A percentile compares a stretch with the other conserved stretches of the same genome.
These are phyloP conservation scores for Chloebia gouldiae DNA, from an alignment of 2,113 vertebrate genomes.

Conservation along the genomic window DNA sequence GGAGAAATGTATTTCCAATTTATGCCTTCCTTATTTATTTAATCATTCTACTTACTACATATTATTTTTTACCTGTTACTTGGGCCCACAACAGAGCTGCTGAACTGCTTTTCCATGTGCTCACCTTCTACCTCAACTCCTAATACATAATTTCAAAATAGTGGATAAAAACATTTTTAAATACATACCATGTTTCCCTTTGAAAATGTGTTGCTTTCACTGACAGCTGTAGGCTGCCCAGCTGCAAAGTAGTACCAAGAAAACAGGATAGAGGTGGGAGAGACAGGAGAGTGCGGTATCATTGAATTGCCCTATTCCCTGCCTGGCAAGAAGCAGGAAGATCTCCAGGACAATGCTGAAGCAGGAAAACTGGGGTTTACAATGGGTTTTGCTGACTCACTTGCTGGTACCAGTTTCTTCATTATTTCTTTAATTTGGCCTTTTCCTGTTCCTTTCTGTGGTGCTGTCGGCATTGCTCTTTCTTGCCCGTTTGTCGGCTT, in stretches of 20 bases:
- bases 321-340: neutral
- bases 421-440: conserved; percentile 16
- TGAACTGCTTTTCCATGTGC: neutral
- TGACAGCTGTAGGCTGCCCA: neutral
- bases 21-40: neutral
- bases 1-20: neutral
- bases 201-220: neutral
- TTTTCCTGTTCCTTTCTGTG: conserved; percentile 19
- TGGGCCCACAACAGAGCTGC: neutral
- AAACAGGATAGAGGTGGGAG: neutral
- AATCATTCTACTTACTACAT: neutral
- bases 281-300: neutral
- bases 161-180: neutral
- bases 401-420: neutral
- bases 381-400: neutral
- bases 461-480: neutral
- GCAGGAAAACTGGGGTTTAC: neutral
- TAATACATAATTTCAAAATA: neutral
- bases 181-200: neutral
- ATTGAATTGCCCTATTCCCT: neutral
- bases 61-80: neutral
- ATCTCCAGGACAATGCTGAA: neutral
- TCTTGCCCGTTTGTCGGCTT: conserved; percentile 28
- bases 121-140: neutral
- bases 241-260: neutral